Conservation (phyloP, 30 jellyfish, hydroid and myxozoan genomes). For the Hydra vulgaris region DNA sequence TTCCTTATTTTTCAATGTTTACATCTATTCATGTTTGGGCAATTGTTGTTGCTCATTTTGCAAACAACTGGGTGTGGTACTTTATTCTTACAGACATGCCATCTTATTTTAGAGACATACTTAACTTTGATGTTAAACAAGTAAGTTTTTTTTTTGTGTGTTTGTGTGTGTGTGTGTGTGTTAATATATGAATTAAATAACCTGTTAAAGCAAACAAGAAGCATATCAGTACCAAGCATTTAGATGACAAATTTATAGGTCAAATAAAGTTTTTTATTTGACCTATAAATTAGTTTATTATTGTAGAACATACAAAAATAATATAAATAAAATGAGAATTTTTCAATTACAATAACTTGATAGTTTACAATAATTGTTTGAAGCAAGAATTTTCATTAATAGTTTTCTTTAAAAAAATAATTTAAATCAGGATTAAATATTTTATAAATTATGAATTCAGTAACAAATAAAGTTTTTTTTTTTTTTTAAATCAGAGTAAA, state of each 20-base stretch:
- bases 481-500: no score
- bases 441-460: no score
- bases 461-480: no score
- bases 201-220: neutral
- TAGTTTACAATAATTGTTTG: no score
- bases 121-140: constrained; percentile 36
- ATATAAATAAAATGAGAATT: no score
- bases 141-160: neutral
- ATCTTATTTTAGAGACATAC: constrained; percentile 70
- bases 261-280: no score
- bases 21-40: constrained; percentile 82
- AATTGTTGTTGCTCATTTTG: constrained; percentile 39
- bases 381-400: no score
- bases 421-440: no score
- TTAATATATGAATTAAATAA: neutral
- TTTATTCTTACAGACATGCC: constrained; percentile 82
- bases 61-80: constrained; percentile 77
- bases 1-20: constrained; percentile 57
- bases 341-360: no score
- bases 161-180: neutral
- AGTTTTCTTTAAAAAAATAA: no score
- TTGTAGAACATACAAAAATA: no score
- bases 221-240: neutral
- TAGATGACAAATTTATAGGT: neutral
- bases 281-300: no score